A percentile compares a stretch with the other conserved stretches of the same genome.
Evolutionary conservation across 2,888 invertebrate genomes (phyloP).

Genomic region (Catocala fraxini): DNA sequence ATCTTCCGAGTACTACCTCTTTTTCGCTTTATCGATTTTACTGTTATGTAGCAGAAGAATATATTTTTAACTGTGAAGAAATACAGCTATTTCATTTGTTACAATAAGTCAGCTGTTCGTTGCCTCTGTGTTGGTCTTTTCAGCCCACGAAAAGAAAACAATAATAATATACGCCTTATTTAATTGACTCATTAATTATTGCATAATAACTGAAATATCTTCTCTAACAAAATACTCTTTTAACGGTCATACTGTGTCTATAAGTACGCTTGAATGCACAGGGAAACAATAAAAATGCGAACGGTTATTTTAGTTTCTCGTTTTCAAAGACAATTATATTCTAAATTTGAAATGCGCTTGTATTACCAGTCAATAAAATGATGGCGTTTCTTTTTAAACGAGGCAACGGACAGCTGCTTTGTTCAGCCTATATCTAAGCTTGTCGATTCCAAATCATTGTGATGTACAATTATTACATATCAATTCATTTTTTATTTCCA

Average conservation of each 20-base stretch:
- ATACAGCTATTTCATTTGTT: conserved; percentile 26
- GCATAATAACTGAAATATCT: no score
- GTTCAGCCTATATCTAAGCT: conserved; percentile 32
- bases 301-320: no score
- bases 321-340: no score
- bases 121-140: no score
- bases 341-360: no score
- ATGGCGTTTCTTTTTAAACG: not conserved
- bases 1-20: conserved; percentile 59
- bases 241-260: no score
- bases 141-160: no score
- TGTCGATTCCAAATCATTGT: conserved; percentile 58
- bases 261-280: no score
- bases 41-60: conserved; percentile 14
- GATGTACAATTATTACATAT: conserved; percentile 80
- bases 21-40: conserved; percentile 40
- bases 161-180: no score
- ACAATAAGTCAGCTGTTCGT: conserved; percentile 21
- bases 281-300: no score
- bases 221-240: no score
- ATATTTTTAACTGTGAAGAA: conserved; percentile 23
- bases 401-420: conserved; percentile 16
- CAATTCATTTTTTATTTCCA: conserved; percentile 64
- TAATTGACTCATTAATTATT: no score
- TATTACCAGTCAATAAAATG: not conserved